Evolutionary conservation across 2,113 vertebrate genomes (phyloP).

Genomic region (Oophaga pumilio): DNA sequence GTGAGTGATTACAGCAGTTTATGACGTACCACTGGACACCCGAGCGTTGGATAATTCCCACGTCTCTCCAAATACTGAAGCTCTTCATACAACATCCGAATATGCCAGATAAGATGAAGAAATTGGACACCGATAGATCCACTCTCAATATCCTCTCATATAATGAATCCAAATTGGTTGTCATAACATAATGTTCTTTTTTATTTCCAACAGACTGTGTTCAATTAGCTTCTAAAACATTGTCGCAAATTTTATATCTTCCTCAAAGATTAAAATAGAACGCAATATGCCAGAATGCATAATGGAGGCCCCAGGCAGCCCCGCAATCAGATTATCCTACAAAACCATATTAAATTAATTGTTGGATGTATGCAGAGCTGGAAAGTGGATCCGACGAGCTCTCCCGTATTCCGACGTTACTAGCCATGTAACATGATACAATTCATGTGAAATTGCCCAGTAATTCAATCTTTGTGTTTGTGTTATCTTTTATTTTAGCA

Average conservation of each 20-base stretch:
- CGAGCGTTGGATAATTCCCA: neutral
- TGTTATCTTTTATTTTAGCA: constrained; percentile 32
- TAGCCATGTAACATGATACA: constrained; percentile 53
- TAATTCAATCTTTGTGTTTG: constrained; percentile 41
- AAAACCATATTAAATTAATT: constrained; percentile 56
- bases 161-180: constrained; percentile 57
- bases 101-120: constrained; percentile 37
- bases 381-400: constrained; percentile 38
- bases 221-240: constrained; percentile 57
- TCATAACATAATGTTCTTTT: constrained; percentile 58
- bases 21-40: neutral
- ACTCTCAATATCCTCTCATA: constrained; percentile 52
- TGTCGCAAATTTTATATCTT: constrained; percentile 58
- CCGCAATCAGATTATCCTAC: constrained; percentile 54
- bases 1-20: neutral
- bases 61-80: neutral
- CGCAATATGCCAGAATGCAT: constrained; percentile 54
- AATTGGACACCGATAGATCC: constrained; percentile 43
- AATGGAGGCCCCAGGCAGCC: constrained; percentile 56
- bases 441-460: constrained; percentile 30
- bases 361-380: constrained; percentile 53
- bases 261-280: constrained; percentile 59
- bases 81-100: constrained; percentile 14
- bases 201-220: constrained; percentile 59
- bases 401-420: constrained; percentile 5